Evolutionary conservation across 2,797 vertebrate species (phyloP).

Genomic region (Rhodeus uyekii): DNA sequence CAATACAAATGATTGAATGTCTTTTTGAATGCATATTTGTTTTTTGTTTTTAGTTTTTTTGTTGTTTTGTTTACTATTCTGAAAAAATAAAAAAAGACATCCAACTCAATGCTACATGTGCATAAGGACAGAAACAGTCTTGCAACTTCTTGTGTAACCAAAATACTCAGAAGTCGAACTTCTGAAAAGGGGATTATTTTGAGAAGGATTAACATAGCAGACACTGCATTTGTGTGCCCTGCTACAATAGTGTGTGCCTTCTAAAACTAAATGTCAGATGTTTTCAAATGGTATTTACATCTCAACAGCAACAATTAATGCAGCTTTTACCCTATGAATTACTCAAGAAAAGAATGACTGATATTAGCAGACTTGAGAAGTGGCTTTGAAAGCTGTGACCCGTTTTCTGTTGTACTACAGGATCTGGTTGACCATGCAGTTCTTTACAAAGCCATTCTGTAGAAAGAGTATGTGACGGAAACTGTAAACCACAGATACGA

Average conservation of each 20-base stretch:
- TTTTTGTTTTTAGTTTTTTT: too few relatives aligned
- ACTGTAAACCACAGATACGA: slow-evolving; percentile 50
- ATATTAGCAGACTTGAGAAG: background rate
- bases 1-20: background rate
- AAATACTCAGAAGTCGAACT: background rate
- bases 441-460: slow-evolving; percentile 15
- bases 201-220: slow-evolving; percentile 8
- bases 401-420: slow-evolving; percentile 20
- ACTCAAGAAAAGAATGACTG: background rate
- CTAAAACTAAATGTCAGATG: background rate
- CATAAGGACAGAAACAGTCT: background rate
- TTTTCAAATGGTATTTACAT: slow-evolving; percentile 12
- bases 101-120: background rate
- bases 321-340: background rate
- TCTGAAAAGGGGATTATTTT: background rate
- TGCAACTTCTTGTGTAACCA: background rate
- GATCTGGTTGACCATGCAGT: slow-evolving; percentile 43
- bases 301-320: background rate
- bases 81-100: background rate
- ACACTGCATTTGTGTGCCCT: background rate
- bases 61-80: background rate
- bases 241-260: background rate
- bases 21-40: background rate
- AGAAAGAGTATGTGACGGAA: slow-evolving; percentile 46
- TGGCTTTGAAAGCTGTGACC: slow-evolving; percentile 22